Conservation (phyloP, 2,888 invertebrate genomes). For the Cheilosia urbana region DNA sequence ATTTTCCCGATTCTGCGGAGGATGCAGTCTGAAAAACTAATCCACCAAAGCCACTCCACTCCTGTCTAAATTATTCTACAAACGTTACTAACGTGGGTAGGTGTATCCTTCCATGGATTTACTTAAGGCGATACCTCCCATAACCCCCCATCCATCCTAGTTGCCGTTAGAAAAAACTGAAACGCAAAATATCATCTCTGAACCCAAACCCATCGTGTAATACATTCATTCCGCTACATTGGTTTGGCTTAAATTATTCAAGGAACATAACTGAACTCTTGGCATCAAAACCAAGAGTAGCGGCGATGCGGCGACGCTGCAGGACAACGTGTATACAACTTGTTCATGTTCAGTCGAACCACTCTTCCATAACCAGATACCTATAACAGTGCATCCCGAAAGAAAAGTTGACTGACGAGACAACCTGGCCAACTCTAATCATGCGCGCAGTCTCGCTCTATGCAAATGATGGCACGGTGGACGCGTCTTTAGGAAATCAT, state of each 20-base stretch:
- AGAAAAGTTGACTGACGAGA: conserved; percentile 44
- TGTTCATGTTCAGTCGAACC: conserved; percentile 31
- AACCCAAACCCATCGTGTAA: conserved; percentile 1
- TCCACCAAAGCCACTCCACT: too few species aligned
- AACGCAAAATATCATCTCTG: not conserved
- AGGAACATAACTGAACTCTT: conserved; percentile 46
- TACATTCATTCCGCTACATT: conserved; percentile 42
- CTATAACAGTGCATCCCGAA: conserved; percentile 27
- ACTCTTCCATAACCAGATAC: conserved; percentile 42
- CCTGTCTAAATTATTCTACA: too few species aligned
- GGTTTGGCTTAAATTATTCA: conserved; percentile 43
- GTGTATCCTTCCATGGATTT: too few species aligned
- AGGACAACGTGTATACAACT: conserved; percentile 16
- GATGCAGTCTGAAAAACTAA: too few species aligned
- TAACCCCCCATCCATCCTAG: not conserved
- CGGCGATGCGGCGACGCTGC: not conserved
- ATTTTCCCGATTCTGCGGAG: too few species aligned
- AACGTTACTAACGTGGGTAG: not conserved
- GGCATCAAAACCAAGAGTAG: conserved; percentile 8
- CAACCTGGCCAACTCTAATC: conserved; percentile 33
- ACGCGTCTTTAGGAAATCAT: conserved; percentile 11
- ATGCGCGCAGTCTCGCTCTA: conserved; percentile 32
- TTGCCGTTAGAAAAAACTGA: not conserved
- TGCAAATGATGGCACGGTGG: conserved; percentile 15
- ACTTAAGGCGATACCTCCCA: not conserved